Conservation (phyloP, 2,797 vertebrate species). For the Tapirus indicus region DNA sequence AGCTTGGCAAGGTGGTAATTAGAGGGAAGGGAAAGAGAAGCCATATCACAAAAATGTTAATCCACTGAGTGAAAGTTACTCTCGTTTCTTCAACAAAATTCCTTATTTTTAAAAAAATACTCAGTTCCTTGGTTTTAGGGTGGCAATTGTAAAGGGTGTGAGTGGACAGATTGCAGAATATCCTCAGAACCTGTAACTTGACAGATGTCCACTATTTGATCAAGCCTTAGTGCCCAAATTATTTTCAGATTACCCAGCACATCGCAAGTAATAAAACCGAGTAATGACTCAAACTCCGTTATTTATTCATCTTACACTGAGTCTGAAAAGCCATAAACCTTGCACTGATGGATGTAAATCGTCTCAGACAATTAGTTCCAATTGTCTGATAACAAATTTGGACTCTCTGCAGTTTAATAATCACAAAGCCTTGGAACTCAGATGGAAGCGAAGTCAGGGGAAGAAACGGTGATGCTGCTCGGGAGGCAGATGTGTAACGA, state of each 20-base stretch:
- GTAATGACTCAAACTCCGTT: conserved; percentile 81
- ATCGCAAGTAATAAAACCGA: conserved; percentile 82
- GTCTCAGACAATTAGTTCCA: conserved; percentile 86
- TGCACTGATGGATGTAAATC: conserved; percentile 84
- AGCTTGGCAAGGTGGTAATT: rapidly evolving
- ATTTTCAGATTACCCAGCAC: conserved; percentile 79
- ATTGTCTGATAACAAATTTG: conserved; percentile 85
- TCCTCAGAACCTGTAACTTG: conserved; percentile 73
- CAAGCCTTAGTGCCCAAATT: conserved; percentile 77
- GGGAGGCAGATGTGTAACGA: conserved; percentile 68
- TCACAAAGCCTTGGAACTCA: conserved; percentile 80
- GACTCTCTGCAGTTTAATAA: conserved; percentile 86
- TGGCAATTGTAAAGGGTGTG: conserved; percentile 19
- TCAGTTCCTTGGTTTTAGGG: background rate
- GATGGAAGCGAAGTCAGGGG: conserved; percentile 77
- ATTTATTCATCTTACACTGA: conserved; percentile 86
- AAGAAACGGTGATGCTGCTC: background rate
- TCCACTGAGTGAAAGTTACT: background rate
- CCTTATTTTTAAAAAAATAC: background rate
- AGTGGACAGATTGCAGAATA: conserved; percentile 79
- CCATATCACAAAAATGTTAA: background rate
- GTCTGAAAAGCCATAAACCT: conserved; percentile 84
- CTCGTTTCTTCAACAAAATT: background rate
- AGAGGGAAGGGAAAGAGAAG: background rate
- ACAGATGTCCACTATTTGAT: conserved; percentile 85